Base-by-base conservation (phyloP, 1,140 invertebrate genomes). In the Tetramorium parvispinum region DNA sequence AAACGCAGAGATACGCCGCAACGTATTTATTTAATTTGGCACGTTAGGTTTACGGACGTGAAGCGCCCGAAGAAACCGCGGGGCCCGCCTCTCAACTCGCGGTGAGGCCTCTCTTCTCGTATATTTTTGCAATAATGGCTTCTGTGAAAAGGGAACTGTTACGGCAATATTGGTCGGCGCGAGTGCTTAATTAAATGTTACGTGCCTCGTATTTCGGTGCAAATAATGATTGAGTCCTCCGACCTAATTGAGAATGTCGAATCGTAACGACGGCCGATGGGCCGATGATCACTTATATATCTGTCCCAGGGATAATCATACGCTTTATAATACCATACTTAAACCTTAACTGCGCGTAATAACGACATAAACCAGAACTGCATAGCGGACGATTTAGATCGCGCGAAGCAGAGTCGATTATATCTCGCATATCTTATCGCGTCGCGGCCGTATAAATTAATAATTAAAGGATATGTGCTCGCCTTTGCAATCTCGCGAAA, bases 221-320 rank as follows among this genome's bases (percentile, higher is more conserved):
- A 87, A 87, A 87, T 87, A 87, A 87, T 87, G 77, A 89, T 89
- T 88, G 57, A 88, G 81, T 81, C 82, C 77, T 85, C 37, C 66
- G 65, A 81, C 27, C 68, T 88, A 89, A 89, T 88, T 89, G 88
- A 83, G 79, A 88, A 89, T 37, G 75, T 88, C 86, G 82, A 88
- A 88, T 88, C 68, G 88, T 85, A 89, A 89, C 87, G 87, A 85
- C 73, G 77, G 81, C 51, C 53, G 63, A 70, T 55, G 57, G 43
- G 55, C 43, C 75, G 75, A 85, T 89, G 57, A 85, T 79, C 81
- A 83, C 73, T 88, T 88, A 71, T 89, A 88, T 73, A 79, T 85
- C 66, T 89, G 82, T 88, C 75, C 55, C 85, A 78, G 46, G 75
- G 75, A 85, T 89, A 89, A 89, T 89, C 86, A 88, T 85, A 81